Percentiles rank a stretch among this genome's conserved stretches.
Evolutionary conservation across 2,113 vertebrate species (phyloP).

Genomic region (Dipodomys spectabilis): DNA sequence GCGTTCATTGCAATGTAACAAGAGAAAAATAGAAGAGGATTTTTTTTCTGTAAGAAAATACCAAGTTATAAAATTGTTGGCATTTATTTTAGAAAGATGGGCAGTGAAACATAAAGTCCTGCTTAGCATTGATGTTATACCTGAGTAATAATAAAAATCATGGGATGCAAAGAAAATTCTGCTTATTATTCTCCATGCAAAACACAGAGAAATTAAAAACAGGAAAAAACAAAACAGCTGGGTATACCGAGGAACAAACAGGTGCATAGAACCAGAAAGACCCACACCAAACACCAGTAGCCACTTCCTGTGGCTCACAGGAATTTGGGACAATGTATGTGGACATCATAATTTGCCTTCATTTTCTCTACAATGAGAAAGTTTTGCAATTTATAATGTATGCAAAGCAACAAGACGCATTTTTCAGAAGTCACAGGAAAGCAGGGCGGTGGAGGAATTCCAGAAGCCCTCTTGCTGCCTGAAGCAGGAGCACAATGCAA

Average conservation of each 20-base stretch:
- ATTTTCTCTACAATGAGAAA: neutral
- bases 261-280: neutral
- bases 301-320: neutral
- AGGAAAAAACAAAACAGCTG: neutral
- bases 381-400: neutral
- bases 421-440: neutral
- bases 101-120: neutral
- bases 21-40: neutral
- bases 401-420: neutral
- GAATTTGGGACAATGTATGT: neutral
- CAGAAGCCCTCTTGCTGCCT: too few relatives aligned
- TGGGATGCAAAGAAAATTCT: too few relatives aligned
- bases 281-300: rapidly evolving
- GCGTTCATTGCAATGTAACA: rapidly evolving
- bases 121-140: neutral
- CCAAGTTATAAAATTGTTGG: neutral
- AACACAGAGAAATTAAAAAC: neutral
- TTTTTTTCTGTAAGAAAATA: neutral
- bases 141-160: too few relatives aligned
- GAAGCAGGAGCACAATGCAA: rapidly evolving
- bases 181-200: neutral
- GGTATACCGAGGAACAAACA: rapidly evolving
- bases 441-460: rapidly evolving
- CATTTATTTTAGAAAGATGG: neutral
- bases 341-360: neutral